Conservation (phyloP, 2,113 vertebrate genomes). For the Rhinoderma darwinii region DNA sequence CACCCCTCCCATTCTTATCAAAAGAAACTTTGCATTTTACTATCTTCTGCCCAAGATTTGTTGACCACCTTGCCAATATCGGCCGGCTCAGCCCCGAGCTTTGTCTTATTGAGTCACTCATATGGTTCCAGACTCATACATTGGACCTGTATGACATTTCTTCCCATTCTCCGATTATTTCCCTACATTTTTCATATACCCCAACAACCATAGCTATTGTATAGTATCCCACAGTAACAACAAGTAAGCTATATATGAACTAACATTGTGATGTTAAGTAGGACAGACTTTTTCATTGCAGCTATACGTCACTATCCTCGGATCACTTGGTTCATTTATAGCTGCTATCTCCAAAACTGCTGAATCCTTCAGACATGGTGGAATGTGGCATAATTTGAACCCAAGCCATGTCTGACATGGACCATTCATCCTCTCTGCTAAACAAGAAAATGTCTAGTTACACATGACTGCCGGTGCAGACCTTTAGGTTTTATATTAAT, state of each 20-base stretch:
- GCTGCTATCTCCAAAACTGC: slow-evolving; percentile 22
- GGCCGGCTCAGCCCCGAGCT: too few relatives aligned
- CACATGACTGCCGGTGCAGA: slow-evolving; percentile 49
- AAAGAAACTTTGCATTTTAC: too few relatives aligned
- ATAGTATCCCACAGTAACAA: not conserved
- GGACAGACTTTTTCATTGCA: slow-evolving; percentile 1
- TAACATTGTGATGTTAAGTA: not conserved
- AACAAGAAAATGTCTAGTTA: slow-evolving; percentile 45
- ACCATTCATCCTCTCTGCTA: slow-evolving; percentile 35
- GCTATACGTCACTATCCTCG: slow-evolving; percentile 11
- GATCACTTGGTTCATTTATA: slow-evolving; percentile 33
- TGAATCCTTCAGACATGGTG: slow-evolving; percentile 43
- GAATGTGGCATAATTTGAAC: slow-evolving; percentile 52
- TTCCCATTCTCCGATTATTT: not conserved
- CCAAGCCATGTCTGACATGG: slow-evolving; percentile 25
- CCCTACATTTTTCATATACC: not conserved
- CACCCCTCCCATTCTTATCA: too few relatives aligned
- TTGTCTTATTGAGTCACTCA: too few relatives aligned
- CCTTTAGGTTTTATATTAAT: slow-evolving; percentile 57
- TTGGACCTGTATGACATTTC: not conserved
- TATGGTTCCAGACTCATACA: not conserved
- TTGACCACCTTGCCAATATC: too few relatives aligned
- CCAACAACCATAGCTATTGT: not conserved
- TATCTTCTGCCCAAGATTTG: too few relatives aligned
- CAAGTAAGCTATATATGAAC: not conserved